Evolutionary conservation across 2,113 vertebrate species (phyloP).

Genomic region (Pteropus alecto): DNA sequence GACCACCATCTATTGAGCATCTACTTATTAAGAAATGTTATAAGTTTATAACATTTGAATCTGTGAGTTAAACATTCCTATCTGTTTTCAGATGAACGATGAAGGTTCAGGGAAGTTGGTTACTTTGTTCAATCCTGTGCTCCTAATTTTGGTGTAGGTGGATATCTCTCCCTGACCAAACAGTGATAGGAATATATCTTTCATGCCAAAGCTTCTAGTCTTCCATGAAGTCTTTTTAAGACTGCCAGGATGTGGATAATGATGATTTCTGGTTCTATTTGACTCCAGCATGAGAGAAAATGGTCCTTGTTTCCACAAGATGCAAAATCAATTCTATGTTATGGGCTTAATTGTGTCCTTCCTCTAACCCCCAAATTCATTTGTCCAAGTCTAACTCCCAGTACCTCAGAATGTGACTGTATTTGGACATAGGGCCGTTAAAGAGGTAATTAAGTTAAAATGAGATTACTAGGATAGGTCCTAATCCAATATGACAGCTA

Average conservation of each 20-base stretch:
- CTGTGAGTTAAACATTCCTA: background rate
- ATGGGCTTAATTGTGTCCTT: background rate
- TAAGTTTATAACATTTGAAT: background rate
- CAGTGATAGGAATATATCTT: background rate
- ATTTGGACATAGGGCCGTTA: background rate
- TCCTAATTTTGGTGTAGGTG: background rate
- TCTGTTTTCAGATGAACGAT: background rate
- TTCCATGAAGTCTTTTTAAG: background rate
- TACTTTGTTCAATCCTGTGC: background rate
- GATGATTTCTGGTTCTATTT: background rate
- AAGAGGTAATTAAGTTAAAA: background rate
- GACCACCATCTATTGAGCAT: background rate
- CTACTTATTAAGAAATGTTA: background rate
- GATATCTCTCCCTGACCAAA: background rate
- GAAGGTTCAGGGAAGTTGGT: background rate
- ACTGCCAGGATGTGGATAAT: too few species aligned
- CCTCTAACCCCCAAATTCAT: background rate
- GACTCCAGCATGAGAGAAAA: background rate
- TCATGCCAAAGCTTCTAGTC: background rate
- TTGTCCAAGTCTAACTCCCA: background rate
- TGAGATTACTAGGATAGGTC: background rate
- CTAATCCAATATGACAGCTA: background rate
- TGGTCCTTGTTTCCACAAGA: background rate
- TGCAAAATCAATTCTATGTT: background rate
- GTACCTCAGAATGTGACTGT: background rate